Conservation (phyloP, 2,797 vertebrate genomes). For the Dendrocincla tyrannina region DNA sequence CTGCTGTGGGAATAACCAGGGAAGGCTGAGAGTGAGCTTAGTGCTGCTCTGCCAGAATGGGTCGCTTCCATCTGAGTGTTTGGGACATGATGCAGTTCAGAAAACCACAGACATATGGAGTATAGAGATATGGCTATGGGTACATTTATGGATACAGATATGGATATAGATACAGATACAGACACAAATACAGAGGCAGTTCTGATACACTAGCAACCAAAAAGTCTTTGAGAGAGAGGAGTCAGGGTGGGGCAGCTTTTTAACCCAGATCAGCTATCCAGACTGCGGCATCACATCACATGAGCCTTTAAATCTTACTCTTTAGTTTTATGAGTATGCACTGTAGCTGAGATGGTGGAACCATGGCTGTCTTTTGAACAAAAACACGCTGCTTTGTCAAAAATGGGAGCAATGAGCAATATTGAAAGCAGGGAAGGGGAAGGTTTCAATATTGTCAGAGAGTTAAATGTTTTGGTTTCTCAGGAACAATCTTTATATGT, state of each 20-base stretch:
- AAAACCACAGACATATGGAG: neutral
- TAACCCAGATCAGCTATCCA: neutral
- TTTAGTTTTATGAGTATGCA: neutral
- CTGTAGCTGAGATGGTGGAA: neutral
- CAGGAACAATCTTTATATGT: neutral
- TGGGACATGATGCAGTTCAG: neutral
- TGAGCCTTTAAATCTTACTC: neutral
- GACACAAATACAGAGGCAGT: neutral
- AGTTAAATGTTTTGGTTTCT: conserved; percentile 35
- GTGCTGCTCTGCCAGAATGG: neutral
- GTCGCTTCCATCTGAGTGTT: neutral
- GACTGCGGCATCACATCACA: neutral
- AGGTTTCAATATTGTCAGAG: conserved; percentile 1
- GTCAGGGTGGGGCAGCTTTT: neutral
- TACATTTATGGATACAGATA: too few relatives aligned
- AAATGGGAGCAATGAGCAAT: neutral
- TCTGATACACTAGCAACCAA: neutral
- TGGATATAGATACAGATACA: neutral
- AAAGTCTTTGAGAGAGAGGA: neutral
- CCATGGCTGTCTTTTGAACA: neutral
- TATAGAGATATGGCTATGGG: neutral
- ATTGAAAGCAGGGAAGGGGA: neutral
- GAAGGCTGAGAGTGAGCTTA: neutral
- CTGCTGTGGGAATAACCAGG: neutral
- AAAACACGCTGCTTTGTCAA: neutral